Evolutionary conservation across 2,113 vertebrate species (phyloP).

Genomic region (Mixornis gularis): DNA sequence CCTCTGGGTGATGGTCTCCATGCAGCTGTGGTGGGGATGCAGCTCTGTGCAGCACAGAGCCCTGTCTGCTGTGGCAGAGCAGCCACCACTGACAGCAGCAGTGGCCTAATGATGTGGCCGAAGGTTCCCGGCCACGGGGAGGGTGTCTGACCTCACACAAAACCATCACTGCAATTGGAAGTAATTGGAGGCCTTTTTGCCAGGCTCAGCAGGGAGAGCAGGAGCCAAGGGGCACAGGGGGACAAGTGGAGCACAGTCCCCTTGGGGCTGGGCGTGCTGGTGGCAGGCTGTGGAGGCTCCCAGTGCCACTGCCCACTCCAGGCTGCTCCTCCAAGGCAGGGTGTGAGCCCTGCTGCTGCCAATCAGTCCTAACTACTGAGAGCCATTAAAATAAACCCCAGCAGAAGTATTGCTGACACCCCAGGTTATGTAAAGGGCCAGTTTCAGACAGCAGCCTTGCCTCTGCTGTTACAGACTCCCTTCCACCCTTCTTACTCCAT

Average conservation of each 20-base stretch:
- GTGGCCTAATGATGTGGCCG: neutral
- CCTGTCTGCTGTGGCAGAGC: neutral
- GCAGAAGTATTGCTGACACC: neutral
- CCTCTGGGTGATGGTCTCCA: neutral
- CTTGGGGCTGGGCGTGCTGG: accelerated
- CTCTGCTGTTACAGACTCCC: neutral
- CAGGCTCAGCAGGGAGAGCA: constrained; percentile 9
- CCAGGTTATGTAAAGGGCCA: neutral
- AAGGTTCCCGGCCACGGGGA: accelerated
- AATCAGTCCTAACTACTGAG: neutral
- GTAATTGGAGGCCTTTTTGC: neutral
- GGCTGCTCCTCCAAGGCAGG: neutral
- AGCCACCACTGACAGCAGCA: neutral
- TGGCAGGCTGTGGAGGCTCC: neutral
- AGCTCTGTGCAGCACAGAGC: neutral
- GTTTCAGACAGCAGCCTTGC: neutral
- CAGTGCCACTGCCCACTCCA: accelerated
- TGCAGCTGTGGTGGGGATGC: neutral
- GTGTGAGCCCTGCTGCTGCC: accelerated
- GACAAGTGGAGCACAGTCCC: accelerated
- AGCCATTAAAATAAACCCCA: constrained; percentile 6
- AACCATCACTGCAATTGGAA: neutral
- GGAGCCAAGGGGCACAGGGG: neutral
- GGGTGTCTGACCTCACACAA: accelerated
- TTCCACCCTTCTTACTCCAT: constrained; percentile 28